Conservation (phyloP, 2,888 invertebrate species). For the Erebia aethiops region DNA sequence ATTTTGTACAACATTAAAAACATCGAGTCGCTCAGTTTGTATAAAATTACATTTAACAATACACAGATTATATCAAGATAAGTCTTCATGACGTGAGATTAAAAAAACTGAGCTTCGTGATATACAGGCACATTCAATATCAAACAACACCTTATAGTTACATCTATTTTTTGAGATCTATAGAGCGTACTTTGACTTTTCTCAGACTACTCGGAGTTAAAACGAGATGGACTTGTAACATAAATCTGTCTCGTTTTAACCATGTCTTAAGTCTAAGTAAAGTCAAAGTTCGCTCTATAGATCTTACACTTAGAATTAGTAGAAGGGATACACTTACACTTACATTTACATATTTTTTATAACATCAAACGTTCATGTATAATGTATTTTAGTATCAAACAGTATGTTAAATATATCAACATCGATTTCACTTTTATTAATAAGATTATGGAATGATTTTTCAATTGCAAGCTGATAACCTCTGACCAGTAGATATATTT, state of each 20-base stretch:
- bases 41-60: slow-evolving; percentile 49
- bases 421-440: slow-evolving; percentile 19
- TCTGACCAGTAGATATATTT: too few relatives aligned
- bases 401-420: slow-evolving; percentile 12
- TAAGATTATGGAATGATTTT: background rate
- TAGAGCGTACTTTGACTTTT: too few relatives aligned
- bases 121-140: slow-evolving; percentile 51
- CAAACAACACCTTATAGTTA: slow-evolving; percentile 29
- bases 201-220: too few relatives aligned
- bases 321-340: slow-evolving; percentile 40
- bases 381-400: slow-evolving; percentile 18
- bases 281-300: too few relatives aligned
- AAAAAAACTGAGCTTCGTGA: slow-evolving; percentile 36
- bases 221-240: too few relatives aligned
- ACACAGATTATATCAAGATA: slow-evolving; percentile 36
- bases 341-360: slow-evolving; percentile 16
- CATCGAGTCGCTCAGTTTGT: slow-evolving; percentile 53
- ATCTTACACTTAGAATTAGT: slow-evolving; percentile 46
- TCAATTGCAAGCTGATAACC: too few relatives aligned
- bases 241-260: too few relatives aligned
- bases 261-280: too few relatives aligned
- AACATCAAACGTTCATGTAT: slow-evolving; percentile 30
- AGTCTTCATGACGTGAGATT: slow-evolving; percentile 39
- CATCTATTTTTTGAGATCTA: slow-evolving; percentile 8
- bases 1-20: slow-evolving; percentile 76